These are phyloP conservation scores for Enteromius viviparus DNA, from an alignment of 2,797 vertebrate genomes.

Conservation along the genomic window DNA sequence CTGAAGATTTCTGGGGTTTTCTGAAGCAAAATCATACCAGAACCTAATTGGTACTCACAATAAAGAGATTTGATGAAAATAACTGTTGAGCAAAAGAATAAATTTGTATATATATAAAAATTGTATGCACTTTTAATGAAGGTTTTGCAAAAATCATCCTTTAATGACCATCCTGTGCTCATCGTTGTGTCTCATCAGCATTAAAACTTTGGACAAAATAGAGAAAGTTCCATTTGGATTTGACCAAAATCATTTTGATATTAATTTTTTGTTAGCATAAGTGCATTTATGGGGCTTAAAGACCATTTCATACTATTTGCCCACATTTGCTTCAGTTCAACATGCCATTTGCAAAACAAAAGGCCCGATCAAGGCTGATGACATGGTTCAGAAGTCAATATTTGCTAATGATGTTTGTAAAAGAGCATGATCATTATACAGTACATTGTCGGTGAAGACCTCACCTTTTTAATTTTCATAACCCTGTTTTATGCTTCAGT, in stretches of 20 bases:
- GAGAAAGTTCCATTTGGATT: not conserved
- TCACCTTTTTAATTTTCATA: conserved; percentile 27
- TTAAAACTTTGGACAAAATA: not conserved
- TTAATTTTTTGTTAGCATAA: not conserved
- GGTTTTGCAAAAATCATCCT: not conserved
- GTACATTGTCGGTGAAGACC: conserved; percentile 3
- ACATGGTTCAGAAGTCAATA: conserved; percentile 19
- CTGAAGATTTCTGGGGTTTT: not conserved
- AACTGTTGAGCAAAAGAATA: not conserved
- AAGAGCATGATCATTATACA: conserved; percentile 31
- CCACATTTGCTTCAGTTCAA: not conserved
- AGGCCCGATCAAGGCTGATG: not conserved
- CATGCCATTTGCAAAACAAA: conserved; percentile 16
- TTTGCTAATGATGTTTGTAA: conserved; percentile 30
- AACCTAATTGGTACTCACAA: not conserved
- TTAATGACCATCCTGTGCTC: not conserved
- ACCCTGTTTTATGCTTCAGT: conserved; percentile 22
- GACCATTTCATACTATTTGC: not conserved
- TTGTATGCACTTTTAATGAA: not conserved
- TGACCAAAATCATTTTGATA: not conserved
- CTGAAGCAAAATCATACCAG: not conserved
- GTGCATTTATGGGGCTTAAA: not conserved
- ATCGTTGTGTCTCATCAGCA: not conserved
- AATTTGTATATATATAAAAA: too few relatives aligned
- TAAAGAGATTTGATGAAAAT: not conserved